phyloP scores from a whole-genome alignment of 2,113 vertebrate species.

The Ranitomeya imitator region DNA sequence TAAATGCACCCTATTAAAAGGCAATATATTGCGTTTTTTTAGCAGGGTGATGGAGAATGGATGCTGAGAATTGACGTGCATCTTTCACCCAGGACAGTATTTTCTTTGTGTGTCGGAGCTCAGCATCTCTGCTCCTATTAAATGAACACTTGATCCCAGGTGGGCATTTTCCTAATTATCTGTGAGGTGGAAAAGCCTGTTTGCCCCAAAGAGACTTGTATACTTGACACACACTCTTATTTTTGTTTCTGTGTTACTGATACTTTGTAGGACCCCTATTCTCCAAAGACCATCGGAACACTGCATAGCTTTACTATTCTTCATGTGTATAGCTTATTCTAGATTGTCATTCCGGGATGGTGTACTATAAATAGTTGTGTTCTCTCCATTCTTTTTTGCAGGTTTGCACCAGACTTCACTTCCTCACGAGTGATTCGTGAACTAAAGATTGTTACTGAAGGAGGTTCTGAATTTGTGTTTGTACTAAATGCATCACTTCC shows the following conservation, averaged over 20 bases:
- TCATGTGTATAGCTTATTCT: not conserved
- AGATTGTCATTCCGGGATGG: not conserved
- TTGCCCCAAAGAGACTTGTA: no score
- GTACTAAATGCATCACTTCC: conserved; percentile 94
- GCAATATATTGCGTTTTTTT: not conserved
- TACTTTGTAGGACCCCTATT: no score
- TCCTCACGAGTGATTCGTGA: conserved; percentile 95
- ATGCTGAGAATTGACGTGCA: no score
- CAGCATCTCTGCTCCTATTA: no score
- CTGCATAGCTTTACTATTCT: not conserved
- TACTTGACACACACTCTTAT: no score
- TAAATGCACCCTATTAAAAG: no score
- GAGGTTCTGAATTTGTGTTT: conserved; percentile 93
- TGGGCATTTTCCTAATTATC: not conserved
- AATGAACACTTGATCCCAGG: no score
- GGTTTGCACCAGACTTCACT: conserved; percentile 99
- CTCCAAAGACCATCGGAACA: not conserved
- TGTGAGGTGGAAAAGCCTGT: not conserved
- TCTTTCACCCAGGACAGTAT: no score
- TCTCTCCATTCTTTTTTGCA: conserved; percentile 63
- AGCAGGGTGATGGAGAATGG: no score
- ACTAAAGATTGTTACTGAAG: conserved; percentile 86
- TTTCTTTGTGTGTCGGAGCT: no score
- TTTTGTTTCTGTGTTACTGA: no score
- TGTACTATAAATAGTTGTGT: not conserved